Conservation (phyloP, 53 echinoderm and acorn worm species). For the Glandiceps talaboti region DNA sequence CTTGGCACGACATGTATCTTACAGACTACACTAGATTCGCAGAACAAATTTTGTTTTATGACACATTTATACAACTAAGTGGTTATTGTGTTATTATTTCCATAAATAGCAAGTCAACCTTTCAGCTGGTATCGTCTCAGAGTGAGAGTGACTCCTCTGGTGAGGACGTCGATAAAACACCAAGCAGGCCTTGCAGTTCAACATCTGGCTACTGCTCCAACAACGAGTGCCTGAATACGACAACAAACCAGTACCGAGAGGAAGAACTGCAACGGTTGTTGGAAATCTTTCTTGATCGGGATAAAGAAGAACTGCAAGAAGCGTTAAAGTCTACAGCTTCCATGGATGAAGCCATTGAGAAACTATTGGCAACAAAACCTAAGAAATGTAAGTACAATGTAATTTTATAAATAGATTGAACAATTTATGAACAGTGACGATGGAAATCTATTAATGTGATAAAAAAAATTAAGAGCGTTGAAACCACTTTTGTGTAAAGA, state of each 20-base stretch:
- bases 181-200: background rate
- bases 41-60: no score
- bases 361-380: background rate
- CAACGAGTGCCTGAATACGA: background rate
- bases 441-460: no score
- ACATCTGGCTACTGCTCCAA: background rate
- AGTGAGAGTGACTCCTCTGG: background rate
- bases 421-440: no score
- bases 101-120: background rate
- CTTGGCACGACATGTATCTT: no score
- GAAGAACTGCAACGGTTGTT: background rate
- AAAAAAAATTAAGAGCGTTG: no score
- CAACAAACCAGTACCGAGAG: background rate
- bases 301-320: background rate
- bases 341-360: background rate
- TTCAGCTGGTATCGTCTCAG: background rate
- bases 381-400: background rate
- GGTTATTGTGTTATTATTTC: no score
- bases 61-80: no score
- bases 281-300: background rate
- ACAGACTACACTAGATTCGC: no score
- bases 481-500: no score
- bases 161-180: background rate
- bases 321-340: background rate
- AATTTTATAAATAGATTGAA: no score